phyloP scores from a whole-genome alignment of 2,888 invertebrate species.

The Dryocosmus kuriphilus region DNA sequence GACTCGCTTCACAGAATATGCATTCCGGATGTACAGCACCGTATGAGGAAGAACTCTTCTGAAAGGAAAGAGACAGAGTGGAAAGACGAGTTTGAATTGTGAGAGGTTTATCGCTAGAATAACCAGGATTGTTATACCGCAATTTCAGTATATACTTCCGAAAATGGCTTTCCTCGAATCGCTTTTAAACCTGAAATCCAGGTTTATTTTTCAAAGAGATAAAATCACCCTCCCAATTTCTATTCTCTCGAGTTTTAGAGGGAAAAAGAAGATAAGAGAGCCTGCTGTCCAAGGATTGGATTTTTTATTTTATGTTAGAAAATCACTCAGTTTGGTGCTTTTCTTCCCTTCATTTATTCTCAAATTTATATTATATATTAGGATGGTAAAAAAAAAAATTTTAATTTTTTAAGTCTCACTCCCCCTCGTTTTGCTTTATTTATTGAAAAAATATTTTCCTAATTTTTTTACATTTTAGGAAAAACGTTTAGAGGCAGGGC shows the following conservation, averaged over 20 bases:
- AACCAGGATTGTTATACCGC: constrained; percentile 19
- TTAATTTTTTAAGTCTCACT: too few relatives aligned
- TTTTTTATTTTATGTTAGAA: neutral
- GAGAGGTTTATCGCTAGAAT: constrained; percentile 9
- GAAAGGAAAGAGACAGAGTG: constrained; percentile 20
- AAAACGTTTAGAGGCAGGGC: too few relatives aligned
- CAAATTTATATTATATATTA: too few relatives aligned
- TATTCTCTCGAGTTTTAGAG: neutral
- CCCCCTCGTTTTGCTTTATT: too few relatives aligned
- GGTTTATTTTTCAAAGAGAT: neutral
- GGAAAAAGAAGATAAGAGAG: neutral
- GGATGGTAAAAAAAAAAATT: too few relatives aligned
- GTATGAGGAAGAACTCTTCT: constrained; percentile 19
- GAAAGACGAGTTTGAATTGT: constrained; percentile 34
- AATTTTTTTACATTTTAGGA: too few relatives aligned
- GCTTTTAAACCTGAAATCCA: neutral
- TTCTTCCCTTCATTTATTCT: neutral
- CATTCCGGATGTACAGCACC: constrained; percentile 25
- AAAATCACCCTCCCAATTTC: neutral
- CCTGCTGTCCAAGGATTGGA: neutral
- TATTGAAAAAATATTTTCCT: too few relatives aligned
- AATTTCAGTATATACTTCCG: neutral
- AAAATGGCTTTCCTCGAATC: neutral
- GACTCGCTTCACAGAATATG: constrained; percentile 34
- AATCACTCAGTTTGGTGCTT: neutral